A percentile compares a stretch with the other conserved stretches of the same genome.
These are phyloP conservation scores for Bubo bubo DNA, from an alignment of 2,113 vertebrate genomes.

Conservation along the genomic window DNA sequence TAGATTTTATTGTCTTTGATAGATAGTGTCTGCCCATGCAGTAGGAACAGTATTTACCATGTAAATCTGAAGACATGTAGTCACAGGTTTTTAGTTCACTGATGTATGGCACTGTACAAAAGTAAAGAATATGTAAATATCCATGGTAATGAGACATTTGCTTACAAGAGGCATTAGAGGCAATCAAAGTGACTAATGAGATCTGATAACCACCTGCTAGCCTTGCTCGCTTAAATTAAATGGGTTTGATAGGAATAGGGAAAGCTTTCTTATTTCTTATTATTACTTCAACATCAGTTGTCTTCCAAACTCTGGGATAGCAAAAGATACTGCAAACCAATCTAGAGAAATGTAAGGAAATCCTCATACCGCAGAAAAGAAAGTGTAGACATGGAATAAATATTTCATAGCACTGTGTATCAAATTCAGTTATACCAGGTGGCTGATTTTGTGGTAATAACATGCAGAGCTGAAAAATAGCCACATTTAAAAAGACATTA, in stretches of 20 bases:
- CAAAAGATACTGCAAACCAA: background rate
- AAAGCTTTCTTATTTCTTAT: background rate
- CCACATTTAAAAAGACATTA: background rate
- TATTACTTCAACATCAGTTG: background rate
- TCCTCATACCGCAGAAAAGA: background rate
- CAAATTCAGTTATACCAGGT: background rate
- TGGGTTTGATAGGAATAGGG: background rate
- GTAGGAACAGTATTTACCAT: background rate
- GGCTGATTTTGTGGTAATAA: background rate
- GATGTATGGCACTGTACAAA: background rate
- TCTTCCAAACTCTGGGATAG: background rate
- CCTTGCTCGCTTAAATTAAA: background rate
- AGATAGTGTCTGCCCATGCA: background rate
- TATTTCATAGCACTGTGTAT: background rate
- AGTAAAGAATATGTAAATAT: background rate
- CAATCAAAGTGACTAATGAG: conserved; percentile 4
- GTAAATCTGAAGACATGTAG: background rate
- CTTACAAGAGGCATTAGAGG: conserved; percentile 4
- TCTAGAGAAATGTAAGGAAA: background rate
- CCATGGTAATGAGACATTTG: background rate
- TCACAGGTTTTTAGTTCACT: background rate
- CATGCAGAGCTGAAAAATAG: background rate
- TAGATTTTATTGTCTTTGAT: background rate
- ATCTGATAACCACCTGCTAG: background rate
- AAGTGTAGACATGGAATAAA: background rate